Evolutionary conservation across 2,797 vertebrate species (phyloP), one percentile per base, ranked within the genome.

Genomic region (Crocidura indochinensis): DNA sequence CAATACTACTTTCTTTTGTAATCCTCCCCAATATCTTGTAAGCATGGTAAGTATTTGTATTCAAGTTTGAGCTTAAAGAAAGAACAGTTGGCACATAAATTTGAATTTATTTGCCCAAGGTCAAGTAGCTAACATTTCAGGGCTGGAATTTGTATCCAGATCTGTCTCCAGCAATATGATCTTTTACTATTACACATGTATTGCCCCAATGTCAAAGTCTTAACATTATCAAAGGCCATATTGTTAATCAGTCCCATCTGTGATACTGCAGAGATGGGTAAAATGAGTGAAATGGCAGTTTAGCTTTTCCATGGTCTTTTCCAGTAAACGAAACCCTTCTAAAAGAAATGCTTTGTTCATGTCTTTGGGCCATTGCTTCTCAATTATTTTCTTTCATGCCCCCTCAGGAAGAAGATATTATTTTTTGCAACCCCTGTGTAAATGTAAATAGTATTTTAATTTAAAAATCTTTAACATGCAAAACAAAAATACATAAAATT

Each of bases 31-130:
- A 51, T 10, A 51, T 60, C 49, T 64, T 90, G 49, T 91, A 51
- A 46, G 15, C 46, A 73, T 73, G 19, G 24, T 71, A 19, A 53
- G 60, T 80, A 84, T 85, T 84, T 62, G 56, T 77, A 47, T 17
- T 26, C 6, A 19, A 44, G 76, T 88, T 88, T 6, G 12, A 90
- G 75, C 67, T 87, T n/a, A 75, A 26, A 78, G 29, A 78, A 82
- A 64, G 12, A 56, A 91, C 47, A 67, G 44, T 65, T 17, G 44
- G 12, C 83, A 14, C 67, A 51, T 84, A 1, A 77, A 73, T 91
- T 76, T 77, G 44, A 92, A 85, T 83, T 68, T 76, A 26, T 47
- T 87, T 93, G 2, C 17, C 65, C 19, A 84, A 65, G 12, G 10
- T 89, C 60, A 87, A 27, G 44, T 71, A 78, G 15, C n/a, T 86